phyloP scores from a whole-genome alignment of 2,797 vertebrate species.

The Harpagifer antarcticus region DNA sequence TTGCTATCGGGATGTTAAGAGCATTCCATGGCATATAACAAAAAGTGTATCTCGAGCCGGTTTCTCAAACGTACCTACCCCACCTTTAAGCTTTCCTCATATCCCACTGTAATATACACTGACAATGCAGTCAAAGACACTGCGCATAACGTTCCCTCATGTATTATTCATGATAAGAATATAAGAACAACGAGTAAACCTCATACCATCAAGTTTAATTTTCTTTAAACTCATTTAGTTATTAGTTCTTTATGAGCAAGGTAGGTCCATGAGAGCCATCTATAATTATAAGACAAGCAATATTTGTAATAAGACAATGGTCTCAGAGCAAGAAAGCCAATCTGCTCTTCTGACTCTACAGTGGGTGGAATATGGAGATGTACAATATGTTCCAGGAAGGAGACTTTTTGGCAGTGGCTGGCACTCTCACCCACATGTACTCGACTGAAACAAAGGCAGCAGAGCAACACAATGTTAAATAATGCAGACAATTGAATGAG shows the following conservation, averaged over 20 bases:
- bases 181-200: conserved; percentile 8
- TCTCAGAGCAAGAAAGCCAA: conserved; percentile 34
- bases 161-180: conserved; percentile 22
- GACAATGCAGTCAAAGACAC: not conserved
- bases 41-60: too few relatives aligned
- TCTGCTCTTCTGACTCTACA: conserved; percentile 25
- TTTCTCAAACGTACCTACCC: too few relatives aligned
- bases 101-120: not conserved
- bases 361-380: conserved; percentile 31
- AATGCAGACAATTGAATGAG: conserved; percentile 58
- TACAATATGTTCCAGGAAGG: conserved; percentile 3
- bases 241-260: conserved; percentile 22
- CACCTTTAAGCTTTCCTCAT: not conserved
- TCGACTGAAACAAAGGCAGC: conserved; percentile 29
- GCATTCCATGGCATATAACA: too few relatives aligned
- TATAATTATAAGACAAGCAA: conserved; percentile 24
- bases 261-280: conserved; percentile 25
- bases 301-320: conserved; percentile 41
- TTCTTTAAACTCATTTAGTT: conserved; percentile 14
- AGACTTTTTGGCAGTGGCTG: conserved; percentile 34
- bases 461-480: conserved; percentile 56
- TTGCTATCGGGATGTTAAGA: too few relatives aligned
- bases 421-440: conserved; percentile 37
- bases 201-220: conserved; percentile 3
- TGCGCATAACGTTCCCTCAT: not conserved